Conservation (phyloP, 2,797 vertebrate species). For the Thalassophryne amazonica region DNA sequence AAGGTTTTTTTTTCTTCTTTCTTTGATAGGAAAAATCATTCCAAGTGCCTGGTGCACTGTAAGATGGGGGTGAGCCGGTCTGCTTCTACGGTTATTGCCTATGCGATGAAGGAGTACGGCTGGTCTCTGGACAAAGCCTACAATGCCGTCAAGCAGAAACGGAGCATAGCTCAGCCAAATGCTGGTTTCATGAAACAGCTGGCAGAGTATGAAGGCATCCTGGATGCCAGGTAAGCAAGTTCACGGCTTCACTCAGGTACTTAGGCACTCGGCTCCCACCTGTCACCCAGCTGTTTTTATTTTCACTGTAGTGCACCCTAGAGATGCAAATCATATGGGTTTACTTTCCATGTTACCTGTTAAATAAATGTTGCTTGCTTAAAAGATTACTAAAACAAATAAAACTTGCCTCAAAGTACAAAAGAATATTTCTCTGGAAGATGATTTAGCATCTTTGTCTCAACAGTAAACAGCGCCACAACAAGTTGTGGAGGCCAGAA, state of each 20-base stretch:
- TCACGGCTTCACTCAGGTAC: neutral
- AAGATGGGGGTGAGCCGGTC: constrained; percentile 98
- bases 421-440: too few species aligned
- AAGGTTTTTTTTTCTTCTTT: neutral
- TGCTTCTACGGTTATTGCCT: constrained; percentile 95
- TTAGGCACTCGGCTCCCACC: neutral
- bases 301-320: neutral
- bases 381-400: too few species aligned
- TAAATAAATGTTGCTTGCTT: neutral
- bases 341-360: too few species aligned
- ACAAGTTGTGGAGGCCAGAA: constrained; percentile 92
- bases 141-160: constrained; percentile 91
- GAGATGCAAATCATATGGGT: too few species aligned
- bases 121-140: constrained; percentile 95
- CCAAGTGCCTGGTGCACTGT: constrained; percentile 98
- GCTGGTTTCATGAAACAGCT: constrained; percentile 94
- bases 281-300: neutral
- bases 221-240: constrained; percentile 88
- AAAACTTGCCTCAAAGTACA: too few species aligned
- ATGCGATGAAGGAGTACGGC: constrained; percentile 95
- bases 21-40: constrained; percentile 86
- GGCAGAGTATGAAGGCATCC: constrained; percentile 91
- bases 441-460: neutral
- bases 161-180: constrained; percentile 89
- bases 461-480: constrained; percentile 94